A percentile compares a stretch with the other conserved stretches of the same genome.
phyloP scores from a whole-genome alignment of 2,113 vertebrate genomes.

The Pseudorectes ferrugineus region DNA sequence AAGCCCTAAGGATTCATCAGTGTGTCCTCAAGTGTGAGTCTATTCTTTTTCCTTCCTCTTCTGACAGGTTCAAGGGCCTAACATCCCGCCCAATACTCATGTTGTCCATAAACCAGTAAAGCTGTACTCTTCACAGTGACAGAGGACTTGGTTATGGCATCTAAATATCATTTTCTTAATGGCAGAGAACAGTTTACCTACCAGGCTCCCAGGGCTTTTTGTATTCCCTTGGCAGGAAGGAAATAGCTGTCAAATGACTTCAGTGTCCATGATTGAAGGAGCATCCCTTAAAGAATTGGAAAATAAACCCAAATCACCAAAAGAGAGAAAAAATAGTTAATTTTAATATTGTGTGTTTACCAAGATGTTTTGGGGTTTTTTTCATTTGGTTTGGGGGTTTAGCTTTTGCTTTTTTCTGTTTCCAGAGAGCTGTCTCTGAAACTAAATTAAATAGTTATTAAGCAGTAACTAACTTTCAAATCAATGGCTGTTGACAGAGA shows the following conservation, averaged over 20 bases:
- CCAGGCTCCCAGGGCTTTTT: not conserved
- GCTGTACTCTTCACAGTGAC: not conserved
- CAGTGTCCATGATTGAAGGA: not conserved
- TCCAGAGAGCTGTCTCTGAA: not conserved
- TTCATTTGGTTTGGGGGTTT: not conserved
- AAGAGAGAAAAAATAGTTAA: not conserved
- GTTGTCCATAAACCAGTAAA: not conserved
- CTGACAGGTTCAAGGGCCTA: not conserved
- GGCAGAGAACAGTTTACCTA: not conserved
- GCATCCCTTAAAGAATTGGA: not conserved
- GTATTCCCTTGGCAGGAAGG: not conserved
- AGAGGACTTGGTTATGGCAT: not conserved
- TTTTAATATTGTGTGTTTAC: not conserved
- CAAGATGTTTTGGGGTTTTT: not conserved
- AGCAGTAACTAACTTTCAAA: not conserved
- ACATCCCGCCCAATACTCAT: not conserved
- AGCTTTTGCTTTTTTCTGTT: not conserved
- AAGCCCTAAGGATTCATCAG: not conserved
- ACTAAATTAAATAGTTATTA: not conserved
- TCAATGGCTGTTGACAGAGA: not conserved
- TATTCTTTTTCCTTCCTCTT: not conserved
- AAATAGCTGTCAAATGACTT: not conserved
- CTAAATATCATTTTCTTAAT: not conserved
- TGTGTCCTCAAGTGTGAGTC: not conserved
- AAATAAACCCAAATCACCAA: not conserved